Percentiles rank a stretch among this genome's conserved stretches.
phyloP scores from a whole-genome alignment of 2,888 invertebrate species.

The Conus canariensis region DNA sequence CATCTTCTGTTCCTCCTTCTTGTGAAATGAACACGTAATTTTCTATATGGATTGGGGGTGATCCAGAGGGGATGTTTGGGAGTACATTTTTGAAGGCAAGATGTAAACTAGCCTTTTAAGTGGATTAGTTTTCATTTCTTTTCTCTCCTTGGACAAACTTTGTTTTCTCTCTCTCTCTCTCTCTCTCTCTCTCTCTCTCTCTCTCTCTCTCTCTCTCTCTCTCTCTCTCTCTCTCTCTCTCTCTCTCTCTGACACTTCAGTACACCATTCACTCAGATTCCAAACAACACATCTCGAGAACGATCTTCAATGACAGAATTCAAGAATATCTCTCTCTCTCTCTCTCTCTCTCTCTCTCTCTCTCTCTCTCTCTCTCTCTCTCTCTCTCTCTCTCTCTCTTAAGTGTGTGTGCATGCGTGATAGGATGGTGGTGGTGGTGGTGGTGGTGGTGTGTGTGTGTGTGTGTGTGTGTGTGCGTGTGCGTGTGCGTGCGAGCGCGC shows the following conservation, averaged over 20 bases:
- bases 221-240: slow-evolving; percentile 27
- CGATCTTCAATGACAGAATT: too few relatives aligned
- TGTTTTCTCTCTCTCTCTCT: background rate
- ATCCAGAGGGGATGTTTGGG: too few relatives aligned
- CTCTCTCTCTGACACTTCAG: background rate
- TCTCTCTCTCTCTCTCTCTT: background rate
- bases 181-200: slow-evolving; percentile 19
- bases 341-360: slow-evolving; percentile 9
- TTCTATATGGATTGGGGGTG: too few relatives aligned
- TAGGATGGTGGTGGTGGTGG: too few relatives aligned
- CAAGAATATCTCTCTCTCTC: background rate
- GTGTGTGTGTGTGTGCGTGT: too few relatives aligned
- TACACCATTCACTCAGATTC: background rate
- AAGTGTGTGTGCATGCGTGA: too few relatives aligned
- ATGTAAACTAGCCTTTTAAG: background rate
- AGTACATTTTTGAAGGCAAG: too few relatives aligned
- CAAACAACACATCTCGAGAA: too few relatives aligned
- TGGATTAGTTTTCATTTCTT: background rate
- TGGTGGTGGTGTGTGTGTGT: too few relatives aligned
- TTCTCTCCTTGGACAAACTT: background rate
- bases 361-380: slow-evolving; percentile 6
- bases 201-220: background rate
- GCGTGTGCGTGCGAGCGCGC: too few relatives aligned
- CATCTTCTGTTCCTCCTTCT: background rate
- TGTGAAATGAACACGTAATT: too few relatives aligned